Base-by-base conservation (phyloP, 2,797 vertebrate species). In the Threskiornis aethiopicus region DNA sequence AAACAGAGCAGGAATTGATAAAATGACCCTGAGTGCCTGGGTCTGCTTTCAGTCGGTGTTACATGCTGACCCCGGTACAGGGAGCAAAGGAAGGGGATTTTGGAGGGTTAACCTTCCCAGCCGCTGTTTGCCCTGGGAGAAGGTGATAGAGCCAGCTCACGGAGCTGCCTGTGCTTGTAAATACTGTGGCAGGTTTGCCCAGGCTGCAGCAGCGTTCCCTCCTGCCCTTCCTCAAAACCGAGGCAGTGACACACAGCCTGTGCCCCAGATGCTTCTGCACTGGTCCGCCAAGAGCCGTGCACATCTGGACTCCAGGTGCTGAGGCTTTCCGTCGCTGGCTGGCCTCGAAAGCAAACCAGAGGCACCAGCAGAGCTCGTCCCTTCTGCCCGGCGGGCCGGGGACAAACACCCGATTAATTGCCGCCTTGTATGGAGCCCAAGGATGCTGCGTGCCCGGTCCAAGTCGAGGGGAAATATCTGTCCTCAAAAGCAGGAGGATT, bases 291-390 rank as follows among this genome's bases (percentile, higher is more conserved):
- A 41, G 47, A 39, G 64, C 73, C 20, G 24, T 4, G 13, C 91
- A 96, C 98, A 98, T 97, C 98, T 98, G 98, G 96, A 4, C 11
- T 47, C 70, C 98, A 98, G 98, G 61, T 94, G 96, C 54, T 33
- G 54, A 39, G 73, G 69, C 26, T 79, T 83, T 89, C 52, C 37
- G 4, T 76, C 39, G 26, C 93, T 94, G 90, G 62, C 52, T 49
- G 78, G 37, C 54, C 77, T 77, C 26, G 0, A 65, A 67, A 94
- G 54, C 80, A 51, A 82, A 8, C 7, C 2, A 13, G 64, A 66
- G 37, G 77, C 82, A 72, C 65, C 54, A 62, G 21, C 89, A 57
- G 22, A 15, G 44, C 77, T 69, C 59, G 64, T 28, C 59, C 25
- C n/a, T 70, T 46, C 47, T 69, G 69, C 17, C n/a, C 47, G 35